Conservation (phyloP, 2,888 invertebrate genomes). For the Apotomis turbidana region DNA sequence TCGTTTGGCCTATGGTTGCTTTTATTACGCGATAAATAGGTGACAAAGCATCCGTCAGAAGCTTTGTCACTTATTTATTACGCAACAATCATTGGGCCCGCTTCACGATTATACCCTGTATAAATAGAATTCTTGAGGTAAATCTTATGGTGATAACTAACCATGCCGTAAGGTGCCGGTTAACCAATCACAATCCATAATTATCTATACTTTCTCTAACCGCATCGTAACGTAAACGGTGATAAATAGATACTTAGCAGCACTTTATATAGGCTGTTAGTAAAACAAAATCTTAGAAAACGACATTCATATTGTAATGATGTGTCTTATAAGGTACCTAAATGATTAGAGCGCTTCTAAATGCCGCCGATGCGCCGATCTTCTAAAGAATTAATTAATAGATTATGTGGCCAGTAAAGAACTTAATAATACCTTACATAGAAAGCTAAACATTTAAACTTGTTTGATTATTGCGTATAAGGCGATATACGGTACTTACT, state of each 20-base stretch:
- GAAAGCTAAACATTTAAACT: conserved; percentile 9
- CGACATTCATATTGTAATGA: conserved; percentile 4
- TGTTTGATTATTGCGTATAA: conserved; percentile 16
- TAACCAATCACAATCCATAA: background rate
- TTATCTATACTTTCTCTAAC: too few species aligned
- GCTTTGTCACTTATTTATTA: too few species aligned
- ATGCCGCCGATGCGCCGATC: background rate
- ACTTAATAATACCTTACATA: conserved; percentile 23
- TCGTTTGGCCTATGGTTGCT: too few species aligned
- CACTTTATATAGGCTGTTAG: background rate
- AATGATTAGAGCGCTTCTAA: conserved; percentile 21
- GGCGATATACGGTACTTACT: background rate
- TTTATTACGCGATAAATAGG: too few species aligned
- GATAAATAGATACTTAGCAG: background rate
- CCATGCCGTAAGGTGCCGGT: too few species aligned
- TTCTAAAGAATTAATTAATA: conserved; percentile 30
- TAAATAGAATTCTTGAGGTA: too few species aligned
- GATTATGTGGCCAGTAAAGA: conserved; percentile 1
- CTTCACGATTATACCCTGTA: too few species aligned
- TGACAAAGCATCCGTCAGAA: too few species aligned
- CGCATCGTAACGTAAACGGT: background rate
- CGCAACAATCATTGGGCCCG: too few species aligned
- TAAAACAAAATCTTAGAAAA: conserved; percentile 13
- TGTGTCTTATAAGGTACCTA: conserved; percentile 11
- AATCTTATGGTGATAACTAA: too few species aligned